A percentile compares a stretch with the other conserved stretches of the same genome.
phyloP scores from a whole-genome alignment of 2,113 vertebrate genomes.

The Danionella cerebrum region DNA sequence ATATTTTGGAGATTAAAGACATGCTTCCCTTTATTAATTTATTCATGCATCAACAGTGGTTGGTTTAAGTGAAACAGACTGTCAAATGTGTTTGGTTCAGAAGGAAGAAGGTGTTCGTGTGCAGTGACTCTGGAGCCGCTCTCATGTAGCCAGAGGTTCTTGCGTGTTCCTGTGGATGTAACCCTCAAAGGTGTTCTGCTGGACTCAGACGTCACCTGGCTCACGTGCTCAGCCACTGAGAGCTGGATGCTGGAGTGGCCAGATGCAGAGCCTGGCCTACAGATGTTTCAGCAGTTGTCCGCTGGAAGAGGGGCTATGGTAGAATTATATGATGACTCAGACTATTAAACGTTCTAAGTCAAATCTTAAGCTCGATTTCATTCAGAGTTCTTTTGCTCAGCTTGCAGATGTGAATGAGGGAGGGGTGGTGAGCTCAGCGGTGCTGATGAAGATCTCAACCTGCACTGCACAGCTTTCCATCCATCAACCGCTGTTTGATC shows the following conservation, averaged over 20 bases:
- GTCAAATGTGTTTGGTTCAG: conserved; percentile 33
- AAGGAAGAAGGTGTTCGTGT: conserved; percentile 55
- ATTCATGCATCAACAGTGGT: too few relatives aligned
- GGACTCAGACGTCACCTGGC: conserved; percentile 54
- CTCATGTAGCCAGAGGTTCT: conserved; percentile 60
- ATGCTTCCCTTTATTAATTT: too few relatives aligned
- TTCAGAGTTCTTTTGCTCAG: conserved; percentile 49
- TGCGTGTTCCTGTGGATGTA: conserved; percentile 63
- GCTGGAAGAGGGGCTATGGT: conserved; percentile 71
- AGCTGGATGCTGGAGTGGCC: conserved; percentile 71
- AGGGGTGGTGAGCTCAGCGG: conserved; percentile 61
- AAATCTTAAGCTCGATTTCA: too few relatives aligned
- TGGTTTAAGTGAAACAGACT: too few relatives aligned
- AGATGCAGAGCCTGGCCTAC: conserved; percentile 12
- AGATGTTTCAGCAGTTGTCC: conserved; percentile 58
- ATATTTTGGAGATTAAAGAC: too few relatives aligned
- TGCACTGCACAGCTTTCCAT: conserved; percentile 69
- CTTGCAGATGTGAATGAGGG: conserved; percentile 68
- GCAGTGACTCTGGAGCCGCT: conserved; percentile 71
- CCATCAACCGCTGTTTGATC: conserved; percentile 43
- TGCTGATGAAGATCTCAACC: conserved; percentile 72
- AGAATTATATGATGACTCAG: conserved; percentile 34
- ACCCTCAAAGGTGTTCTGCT: conserved; percentile 63
- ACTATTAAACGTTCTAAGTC: too few relatives aligned
- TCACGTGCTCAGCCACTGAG: conserved; percentile 55